Percentiles rank a stretch among this genome's conserved stretches.
Conservation (phyloP, 2,113 vertebrate species). For the Crotalus tigris region DNA sequence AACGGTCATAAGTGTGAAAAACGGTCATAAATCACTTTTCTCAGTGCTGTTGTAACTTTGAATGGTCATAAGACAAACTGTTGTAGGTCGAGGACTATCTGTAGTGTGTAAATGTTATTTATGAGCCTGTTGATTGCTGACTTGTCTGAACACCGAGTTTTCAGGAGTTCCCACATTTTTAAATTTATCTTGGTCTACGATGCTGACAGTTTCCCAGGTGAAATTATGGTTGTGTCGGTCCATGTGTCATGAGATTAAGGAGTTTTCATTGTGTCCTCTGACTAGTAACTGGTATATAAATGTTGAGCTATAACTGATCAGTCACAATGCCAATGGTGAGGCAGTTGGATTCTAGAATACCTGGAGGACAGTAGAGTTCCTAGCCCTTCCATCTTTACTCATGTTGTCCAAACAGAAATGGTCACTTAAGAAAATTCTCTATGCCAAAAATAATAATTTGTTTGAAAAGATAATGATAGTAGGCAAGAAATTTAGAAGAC, state of each 20-base stretch:
- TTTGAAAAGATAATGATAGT: background rate
- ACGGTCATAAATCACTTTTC: no score
- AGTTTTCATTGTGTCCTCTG: background rate
- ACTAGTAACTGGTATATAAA: background rate
- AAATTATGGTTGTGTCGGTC: background rate
- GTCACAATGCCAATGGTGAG: background rate
- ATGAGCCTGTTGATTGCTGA: background rate
- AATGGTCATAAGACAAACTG: no score
- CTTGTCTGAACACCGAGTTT: background rate
- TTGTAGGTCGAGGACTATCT: no score
- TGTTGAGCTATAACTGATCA: background rate
- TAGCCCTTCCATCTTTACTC: background rate
- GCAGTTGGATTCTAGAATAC: background rate
- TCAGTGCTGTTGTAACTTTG: no score
- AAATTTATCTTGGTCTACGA: background rate
- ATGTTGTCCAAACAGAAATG: background rate
- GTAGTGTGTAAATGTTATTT: background rate
- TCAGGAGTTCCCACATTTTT: background rate
- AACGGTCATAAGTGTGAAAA: no score
- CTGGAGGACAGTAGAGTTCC: background rate
- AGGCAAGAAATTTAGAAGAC: background rate
- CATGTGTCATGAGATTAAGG: background rate
- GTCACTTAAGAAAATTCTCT: background rate
- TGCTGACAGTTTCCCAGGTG: background rate
- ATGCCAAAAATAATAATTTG: background rate